phyloP scores from a whole-genome alignment of 2,797 vertebrate genomes.

The Bradypus variegatus region DNA sequence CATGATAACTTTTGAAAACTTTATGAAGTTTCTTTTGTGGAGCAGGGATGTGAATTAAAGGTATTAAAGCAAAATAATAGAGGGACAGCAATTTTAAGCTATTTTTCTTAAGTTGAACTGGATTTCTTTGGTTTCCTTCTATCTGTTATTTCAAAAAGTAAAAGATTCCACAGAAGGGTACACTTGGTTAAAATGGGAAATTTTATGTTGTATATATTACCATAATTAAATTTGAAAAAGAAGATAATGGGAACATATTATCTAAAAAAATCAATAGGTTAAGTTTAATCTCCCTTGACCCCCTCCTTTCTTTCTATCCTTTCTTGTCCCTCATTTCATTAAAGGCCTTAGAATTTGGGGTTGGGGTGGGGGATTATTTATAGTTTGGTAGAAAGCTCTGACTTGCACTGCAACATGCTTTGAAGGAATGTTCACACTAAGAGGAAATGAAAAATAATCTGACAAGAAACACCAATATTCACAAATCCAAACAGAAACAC shows the following conservation, averaged over 20 bases:
- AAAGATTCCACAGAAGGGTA: background rate
- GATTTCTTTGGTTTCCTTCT: slow-evolving; percentile 18
- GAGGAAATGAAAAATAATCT: background rate
- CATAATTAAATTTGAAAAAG: too few species aligned
- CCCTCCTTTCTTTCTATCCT: background rate
- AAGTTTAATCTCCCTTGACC: background rate
- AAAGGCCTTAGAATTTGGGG: slow-evolving; percentile 9
- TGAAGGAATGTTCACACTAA: background rate
- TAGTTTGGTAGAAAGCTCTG: background rate
- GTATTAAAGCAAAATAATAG: background rate
- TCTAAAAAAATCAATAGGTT: too few species aligned
- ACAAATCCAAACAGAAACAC: background rate
- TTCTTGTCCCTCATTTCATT: slow-evolving; percentile 3
- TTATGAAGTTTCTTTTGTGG: background rate
- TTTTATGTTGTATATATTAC: too few species aligned
- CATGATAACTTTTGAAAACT: slow-evolving; percentile 3
- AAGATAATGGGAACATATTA: too few species aligned
- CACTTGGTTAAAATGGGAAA: background rate
- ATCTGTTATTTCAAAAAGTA: slow-evolving; percentile 33
- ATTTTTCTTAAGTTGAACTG: background rate
- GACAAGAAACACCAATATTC: background rate
- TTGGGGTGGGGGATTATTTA: background rate
- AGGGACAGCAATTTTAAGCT: background rate
- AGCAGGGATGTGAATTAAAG: background rate
- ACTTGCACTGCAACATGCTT: background rate